Base-by-base conservation (phyloP, 2,797 vertebrate genomes). In the Crotalus adamanteus region DNA sequence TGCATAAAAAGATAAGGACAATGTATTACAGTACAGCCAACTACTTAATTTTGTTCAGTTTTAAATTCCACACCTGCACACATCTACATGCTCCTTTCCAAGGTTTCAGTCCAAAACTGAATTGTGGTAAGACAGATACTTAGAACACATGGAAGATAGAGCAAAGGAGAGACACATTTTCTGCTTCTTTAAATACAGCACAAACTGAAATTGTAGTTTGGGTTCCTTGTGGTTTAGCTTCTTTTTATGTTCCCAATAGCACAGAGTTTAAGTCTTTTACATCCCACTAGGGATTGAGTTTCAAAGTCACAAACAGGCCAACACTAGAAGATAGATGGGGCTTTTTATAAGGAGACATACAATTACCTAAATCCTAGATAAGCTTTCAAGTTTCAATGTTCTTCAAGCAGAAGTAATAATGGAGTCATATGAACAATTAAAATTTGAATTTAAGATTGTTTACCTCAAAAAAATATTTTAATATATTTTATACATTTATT, bases 1-100 rank as follows among this genome's bases (percentile, higher is more conserved):
- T 97, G 98, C 97, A 97, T 95, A 96, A 97, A 93, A 94, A 93
- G 42, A 87, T 63, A 95, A 96, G 95, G 95, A 95, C 95, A 6
- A 95, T 92, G 78, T 63, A 89, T 89, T 63, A 93, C 78, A 88
- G 56, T 91, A 78, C 14, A 92, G 94, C 91, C 94, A 90, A 92
- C 60, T 47, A 61, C 65, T 90, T 73, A 92, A 57, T 90, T 87
- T 92, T 90, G 57, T 42, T 88, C 85, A 31, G 55, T 92, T 89
- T 92, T 88, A 73, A 90, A 85, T 91, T 59, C 83, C 73, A 78
- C 65, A 78, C 53, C 42, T 26, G n/a, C 16, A 59, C 57, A 61
- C 9, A 65, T 47, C 60, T 14, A 26, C 65, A 56, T 90, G n/a
- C 59, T 1, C 73, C 69, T 59, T 86, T 86, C 28, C 69, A 95